Conservation (phyloP, 2,797 vertebrate species). For the Tokudaia muenninki region DNA sequence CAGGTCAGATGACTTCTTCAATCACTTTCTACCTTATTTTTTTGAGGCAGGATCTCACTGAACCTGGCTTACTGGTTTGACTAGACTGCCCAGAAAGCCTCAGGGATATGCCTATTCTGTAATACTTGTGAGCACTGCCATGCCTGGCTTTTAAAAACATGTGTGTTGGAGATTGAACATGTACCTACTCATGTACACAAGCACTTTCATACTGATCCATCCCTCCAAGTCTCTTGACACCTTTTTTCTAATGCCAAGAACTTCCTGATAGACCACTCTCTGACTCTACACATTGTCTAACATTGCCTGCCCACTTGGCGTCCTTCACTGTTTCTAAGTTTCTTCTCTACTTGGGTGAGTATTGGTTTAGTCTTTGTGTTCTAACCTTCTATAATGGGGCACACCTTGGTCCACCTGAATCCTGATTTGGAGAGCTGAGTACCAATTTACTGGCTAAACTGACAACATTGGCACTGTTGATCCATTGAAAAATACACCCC, state of each 20-base stretch:
- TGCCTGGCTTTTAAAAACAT: neutral
- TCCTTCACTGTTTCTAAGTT: neutral
- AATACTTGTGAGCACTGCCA: neutral
- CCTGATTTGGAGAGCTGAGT: neutral
- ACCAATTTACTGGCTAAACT: conserved; percentile 27
- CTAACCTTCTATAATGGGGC: neutral
- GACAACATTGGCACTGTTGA: neutral
- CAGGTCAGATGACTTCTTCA: neutral
- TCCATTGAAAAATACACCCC: neutral
- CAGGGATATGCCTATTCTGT: too few relatives aligned
- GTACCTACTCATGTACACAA: neutral
- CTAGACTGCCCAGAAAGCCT: neutral
- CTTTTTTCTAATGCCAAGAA: neutral
- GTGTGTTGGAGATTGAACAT: neutral
- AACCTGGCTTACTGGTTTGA: neutral
- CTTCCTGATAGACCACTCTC: neutral
- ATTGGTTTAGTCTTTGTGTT: neutral
- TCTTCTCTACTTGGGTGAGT: neutral
- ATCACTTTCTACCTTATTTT: neutral
- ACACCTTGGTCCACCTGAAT: neutral
- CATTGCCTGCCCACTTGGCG: neutral
- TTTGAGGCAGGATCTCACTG: neutral
- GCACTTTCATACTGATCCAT: neutral
- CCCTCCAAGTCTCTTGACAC: neutral
- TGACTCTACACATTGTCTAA: neutral